phyloP scores from a whole-genome alignment of 2,113 vertebrate species.

The Bostrychus sinensis region DNA sequence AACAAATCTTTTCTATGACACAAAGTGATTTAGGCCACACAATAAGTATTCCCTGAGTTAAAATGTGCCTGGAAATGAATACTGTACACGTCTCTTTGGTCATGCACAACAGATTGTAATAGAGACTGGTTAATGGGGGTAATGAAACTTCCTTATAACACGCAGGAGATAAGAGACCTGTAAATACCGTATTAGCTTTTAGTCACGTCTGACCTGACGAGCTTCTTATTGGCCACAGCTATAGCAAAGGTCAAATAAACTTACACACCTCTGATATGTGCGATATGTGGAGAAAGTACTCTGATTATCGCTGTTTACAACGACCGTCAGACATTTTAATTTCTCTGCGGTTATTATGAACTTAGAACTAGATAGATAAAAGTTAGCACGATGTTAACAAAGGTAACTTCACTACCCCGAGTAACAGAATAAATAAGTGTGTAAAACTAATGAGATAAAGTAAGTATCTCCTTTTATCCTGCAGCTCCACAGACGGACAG shows the following conservation, averaged over 20 bases:
- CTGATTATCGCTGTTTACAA: not conserved
- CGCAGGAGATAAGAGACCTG: slow-evolving; percentile 30
- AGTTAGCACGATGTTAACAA: not conserved
- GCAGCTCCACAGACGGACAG: too few species aligned
- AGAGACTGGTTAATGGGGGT: slow-evolving; percentile 3
- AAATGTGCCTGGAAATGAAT: too few species aligned
- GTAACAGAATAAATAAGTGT: not conserved
- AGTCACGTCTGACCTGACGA: slow-evolving; percentile 6
- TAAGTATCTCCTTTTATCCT: too few species aligned
- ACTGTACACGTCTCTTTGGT: too few species aligned
- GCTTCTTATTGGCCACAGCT: slow-evolving; percentile 10
- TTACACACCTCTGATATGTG: slow-evolving; percentile 16
- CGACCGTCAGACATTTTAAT: too few species aligned
- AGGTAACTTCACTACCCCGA: not conserved
- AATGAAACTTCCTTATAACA: slow-evolving; percentile 4
- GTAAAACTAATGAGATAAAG: too few species aligned
- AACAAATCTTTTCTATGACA: not conserved
- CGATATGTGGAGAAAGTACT: not conserved
- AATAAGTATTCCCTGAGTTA: too few species aligned
- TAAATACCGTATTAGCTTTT: slow-evolving; percentile 43
- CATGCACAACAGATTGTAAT: slow-evolving; percentile 3
- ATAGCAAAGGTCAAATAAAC: slow-evolving; percentile 53
- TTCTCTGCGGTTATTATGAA: not conserved
- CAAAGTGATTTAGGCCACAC: not conserved
- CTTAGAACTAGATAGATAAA: not conserved